Conservation (phyloP, 2,113 vertebrate species). For the cat (Felis catus) region F.catus_Fca126_mat1.0 CM031424.1:21655001-21655500, state of each 20-base stretch:
- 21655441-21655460: neutral
- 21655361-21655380: neutral
- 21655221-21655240: neutral
- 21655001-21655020: neutral
- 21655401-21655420: neutral
- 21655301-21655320: neutral
- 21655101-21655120: neutral
- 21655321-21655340: neutral
- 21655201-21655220: neutral
- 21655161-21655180: neutral
- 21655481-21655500: neutral
- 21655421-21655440: neutral
- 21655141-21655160: neutral
- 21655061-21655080: neutral
- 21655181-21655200: neutral
- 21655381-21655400: neutral
- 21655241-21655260: neutral
- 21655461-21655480: neutral
- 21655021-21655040: neutral
- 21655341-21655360: neutral
- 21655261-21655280: neutral
- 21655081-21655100: neutral
- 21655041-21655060: neutral
- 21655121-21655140: neutral
- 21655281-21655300: neutral